Base-by-base conservation (phyloP, 2,888 invertebrate species). In the Philereme transversata region DNA sequence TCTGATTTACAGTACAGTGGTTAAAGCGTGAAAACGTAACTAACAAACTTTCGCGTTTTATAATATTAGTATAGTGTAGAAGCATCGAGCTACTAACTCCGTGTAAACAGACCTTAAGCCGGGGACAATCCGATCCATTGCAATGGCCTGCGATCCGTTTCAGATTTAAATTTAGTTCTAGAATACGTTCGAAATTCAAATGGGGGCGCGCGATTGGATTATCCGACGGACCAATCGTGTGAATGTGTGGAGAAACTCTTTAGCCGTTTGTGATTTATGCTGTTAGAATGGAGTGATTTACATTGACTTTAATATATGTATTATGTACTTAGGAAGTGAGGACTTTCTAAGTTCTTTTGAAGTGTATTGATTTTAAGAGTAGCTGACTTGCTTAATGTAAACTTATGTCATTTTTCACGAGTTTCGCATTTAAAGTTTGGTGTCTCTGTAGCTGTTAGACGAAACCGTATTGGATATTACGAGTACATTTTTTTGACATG, bases 181-280 rank as follows among this genome's bases (percentile, higher is more conserved):
- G 70, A 73, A 72, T 68, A 62, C 71, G 69, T 64, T 72, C 60
- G 66, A 70, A 72, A 74, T 74, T 71, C 74, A 72, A 74, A 75
- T 70, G 64, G 71, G 69, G 69, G 51, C 69, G 57, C 51, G 57
- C 66, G 60, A 74, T 73, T 74, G 75, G 73, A 70, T 75, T 75
- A 67, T 61, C 64, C 51, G 62, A 48, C 60, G 61, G 62, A 70
- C 65, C 66, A 66, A 66, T 64, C 64, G 52, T 41, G 54, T 43
- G 43, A 43, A 36, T 46, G 46, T 63, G 57, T 57, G 54, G 55
- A 40, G 62, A 44, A 54, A 57, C 53, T 60, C 10, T 56, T 51
- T 43, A 54, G 38, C 53, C 6, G 45, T 45, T 45, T 47, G 51
- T 43, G 54, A 57, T 48, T 57, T 57, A 57, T 50, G 33, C n/a